Conservation (phyloP, 2,797 vertebrate species). For the Rhynchonycteris naso region DNA sequence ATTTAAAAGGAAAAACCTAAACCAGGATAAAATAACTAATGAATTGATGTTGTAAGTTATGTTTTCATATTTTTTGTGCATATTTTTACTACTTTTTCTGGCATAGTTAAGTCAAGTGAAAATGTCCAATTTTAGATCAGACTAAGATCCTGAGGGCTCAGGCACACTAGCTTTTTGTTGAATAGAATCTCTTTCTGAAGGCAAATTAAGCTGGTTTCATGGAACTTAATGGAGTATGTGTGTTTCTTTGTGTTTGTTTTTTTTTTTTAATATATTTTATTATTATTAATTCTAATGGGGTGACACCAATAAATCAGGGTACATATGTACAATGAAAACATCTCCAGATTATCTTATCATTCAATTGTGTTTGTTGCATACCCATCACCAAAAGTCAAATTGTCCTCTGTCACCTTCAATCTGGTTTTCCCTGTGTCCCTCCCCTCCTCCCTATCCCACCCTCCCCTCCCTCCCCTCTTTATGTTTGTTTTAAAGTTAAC, state of each 20-base stretch:
- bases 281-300: no score
- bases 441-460: no score
- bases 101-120: not conserved
- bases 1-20: not conserved
- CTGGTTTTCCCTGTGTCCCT: no score
- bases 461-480: no score
- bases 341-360: no score
- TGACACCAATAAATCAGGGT: no score
- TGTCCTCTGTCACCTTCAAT: no score
- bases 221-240: not conserved
- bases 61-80: not conserved
- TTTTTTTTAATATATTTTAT: no score
- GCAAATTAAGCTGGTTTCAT: not conserved
- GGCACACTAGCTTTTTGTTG: not conserved
- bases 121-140: not conserved
- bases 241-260: not conserved
- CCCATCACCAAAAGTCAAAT: no score
- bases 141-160: not conserved
- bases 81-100: not conserved
- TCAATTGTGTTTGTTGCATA: no score
- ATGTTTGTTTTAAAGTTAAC: not conserved
- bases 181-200: not conserved
- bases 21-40: not conserved
- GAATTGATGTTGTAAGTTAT: not conserved
- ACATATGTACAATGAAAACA: no score